Evolutionary conservation across 2,113 vertebrate species (phyloP), one percentile per base, ranked within the genome.

Genomic region (Orycteropus afer): DNA sequence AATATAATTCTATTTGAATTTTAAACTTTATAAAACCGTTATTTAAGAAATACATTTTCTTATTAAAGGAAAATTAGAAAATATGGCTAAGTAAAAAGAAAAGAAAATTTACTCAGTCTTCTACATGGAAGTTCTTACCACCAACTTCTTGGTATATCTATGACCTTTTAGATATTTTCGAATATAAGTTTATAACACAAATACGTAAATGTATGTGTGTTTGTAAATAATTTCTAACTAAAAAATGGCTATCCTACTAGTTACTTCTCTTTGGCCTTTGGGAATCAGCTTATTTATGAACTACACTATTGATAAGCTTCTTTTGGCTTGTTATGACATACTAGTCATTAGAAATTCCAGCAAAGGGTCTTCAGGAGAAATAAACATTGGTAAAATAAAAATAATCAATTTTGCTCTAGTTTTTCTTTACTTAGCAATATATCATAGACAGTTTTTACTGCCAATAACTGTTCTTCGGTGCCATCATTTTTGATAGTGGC

Each of bases 341-440:
- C 40, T 57, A 27, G 32, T 89, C 55, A 90, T 86, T 79, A 84
- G 92, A 80, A 90, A 90, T 90, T 87, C 69, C n/a, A 87, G 61
- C 40, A 20, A 88, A 93, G 14, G 32, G 20, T 91, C 25, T 86
- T 96, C 25, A 69, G 40, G 69, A 89, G 85, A 92, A 79, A 82
- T 85, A 88, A 90, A 71, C 8, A n/a, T 84, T 74, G 40, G 78
- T 92, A 53, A 82, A 93, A 90, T 47, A 90, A 87, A 90, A 85
- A 15, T 23, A 81, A 47, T 67, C 23, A 61, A 3, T 86, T 81
- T 82, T 90, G 47, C 17, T 69, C 47, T 9, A n/a, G 0, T 86
- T 86, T 92, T 32, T 95, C 8, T 74, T 86, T 12, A 47, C 57
- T 51, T 42, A n/a, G n/a, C 3, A 67, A 12, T 83, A 40, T 65